phyloP scores from a whole-genome alignment of 2,797 vertebrate genomes.

The Enteromius viviparus region DNA sequence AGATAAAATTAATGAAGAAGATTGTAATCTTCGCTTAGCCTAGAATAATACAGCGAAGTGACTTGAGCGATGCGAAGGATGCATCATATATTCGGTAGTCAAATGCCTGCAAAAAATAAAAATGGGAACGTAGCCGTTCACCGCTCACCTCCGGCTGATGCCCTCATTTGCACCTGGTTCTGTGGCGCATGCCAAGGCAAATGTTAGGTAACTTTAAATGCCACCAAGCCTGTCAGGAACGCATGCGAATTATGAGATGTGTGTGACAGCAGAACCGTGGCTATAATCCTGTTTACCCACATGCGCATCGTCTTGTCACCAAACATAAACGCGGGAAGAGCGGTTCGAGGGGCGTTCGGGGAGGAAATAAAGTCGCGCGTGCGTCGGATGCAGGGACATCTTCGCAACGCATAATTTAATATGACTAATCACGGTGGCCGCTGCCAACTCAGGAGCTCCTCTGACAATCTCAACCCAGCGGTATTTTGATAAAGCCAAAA shows the following conservation, averaged over 20 bases:
- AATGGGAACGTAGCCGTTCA: neutral
- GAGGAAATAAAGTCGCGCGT: slow-evolving; percentile 42
- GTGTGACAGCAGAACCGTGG: slow-evolving; percentile 80
- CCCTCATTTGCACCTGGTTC: slow-evolving; percentile 78
- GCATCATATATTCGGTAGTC: neutral
- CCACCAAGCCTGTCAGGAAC: slow-evolving; percentile 78
- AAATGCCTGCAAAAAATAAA: neutral
- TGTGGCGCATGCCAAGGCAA: slow-evolving; percentile 78
- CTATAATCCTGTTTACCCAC: slow-evolving; percentile 83
- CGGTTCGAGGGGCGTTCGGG: slow-evolving; percentile 35
- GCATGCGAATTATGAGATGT: slow-evolving; percentile 82
- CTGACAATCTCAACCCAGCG: slow-evolving; percentile 78
- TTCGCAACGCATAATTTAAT: slow-evolving; percentile 83
- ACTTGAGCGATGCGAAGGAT: neutral
- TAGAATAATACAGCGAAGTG: slow-evolving; percentile 71
- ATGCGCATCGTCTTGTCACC: slow-evolving; percentile 77
- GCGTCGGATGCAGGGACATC: slow-evolving; percentile 62
- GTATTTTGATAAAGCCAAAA: slow-evolving; percentile 82
- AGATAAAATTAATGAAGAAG: slow-evolving; percentile 99
- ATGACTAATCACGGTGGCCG: slow-evolving; percentile 81
- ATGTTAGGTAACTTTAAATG: slow-evolving; percentile 78
- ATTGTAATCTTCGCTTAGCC: slow-evolving; percentile 86
- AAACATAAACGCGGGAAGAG: slow-evolving; percentile 68
- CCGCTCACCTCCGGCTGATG: slow-evolving; percentile 61
- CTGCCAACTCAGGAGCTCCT: slow-evolving; percentile 75